Base-by-base conservation (phyloP, 2,113 vertebrate genomes). In the Cebus imitator region DNA sequence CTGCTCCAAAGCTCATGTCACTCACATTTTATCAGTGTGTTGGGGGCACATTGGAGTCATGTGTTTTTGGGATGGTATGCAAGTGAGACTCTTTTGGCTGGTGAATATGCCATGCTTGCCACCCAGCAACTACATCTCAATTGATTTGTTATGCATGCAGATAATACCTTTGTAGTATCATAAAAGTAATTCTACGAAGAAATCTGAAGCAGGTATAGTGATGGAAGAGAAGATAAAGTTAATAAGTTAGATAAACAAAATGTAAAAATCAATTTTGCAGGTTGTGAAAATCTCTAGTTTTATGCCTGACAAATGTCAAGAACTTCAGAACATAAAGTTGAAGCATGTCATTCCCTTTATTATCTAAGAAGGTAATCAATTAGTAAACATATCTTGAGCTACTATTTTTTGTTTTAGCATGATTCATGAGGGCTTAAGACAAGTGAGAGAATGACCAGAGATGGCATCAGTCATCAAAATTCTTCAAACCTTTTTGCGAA, bases 241-340 rank as follows among this genome's bases (percentile, higher is more conserved):
- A 88, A 27, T 35, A 82, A 66, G 12, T 13, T 72, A 16, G 37
- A 96, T 61, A 2, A 18, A 84, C 85, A 52, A 37, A 70, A n/a
- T 73, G 9, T 57, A 57, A 75, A 61, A 70, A 75, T 81, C 40
- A 95, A 66, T 76, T 75, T 90, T 45, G n/a, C 18, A 52, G 4
- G 23, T 84, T 80, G 21, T 90, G 12, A 97, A 61, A 64, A 50
- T 87, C 18, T 79, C 43, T 21, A 55, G 12, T 58, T 90, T 94
- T 76, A 87, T 30, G 9, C 21, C 5, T 45, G 40, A 88, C 10
- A 73, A 35, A 57, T 58, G 17, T 85, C 48, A 92, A 90, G 30
- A 88, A 89, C 50, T 96, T 94, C 25, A 90, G 37, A 90, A 75
- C 68, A 75, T 50, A 68, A 86, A 76, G 61, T 92, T 30, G 40